Percentiles rank a stretch among this genome's conserved stretches.
Conservation (phyloP, 2,797 vertebrate genomes). For the Microchirus variegatus region DNA sequence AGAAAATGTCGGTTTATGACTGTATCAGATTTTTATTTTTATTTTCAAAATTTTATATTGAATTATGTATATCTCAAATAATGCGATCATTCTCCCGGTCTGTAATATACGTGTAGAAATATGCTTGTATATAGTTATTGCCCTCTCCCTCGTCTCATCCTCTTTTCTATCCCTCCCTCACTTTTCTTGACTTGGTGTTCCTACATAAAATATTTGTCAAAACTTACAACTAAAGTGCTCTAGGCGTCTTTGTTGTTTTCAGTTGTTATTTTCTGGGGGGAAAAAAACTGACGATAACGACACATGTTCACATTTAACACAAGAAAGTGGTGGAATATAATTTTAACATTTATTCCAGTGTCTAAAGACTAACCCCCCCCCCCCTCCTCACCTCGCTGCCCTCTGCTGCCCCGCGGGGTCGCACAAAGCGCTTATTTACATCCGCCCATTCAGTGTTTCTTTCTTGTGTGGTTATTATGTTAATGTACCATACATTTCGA, state of each 20-base stretch:
- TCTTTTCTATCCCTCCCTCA: slow-evolving; percentile 85
- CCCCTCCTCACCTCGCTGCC: slow-evolving; percentile 21
- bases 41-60: slow-evolving; percentile 99
- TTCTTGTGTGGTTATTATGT: slow-evolving; percentile 89
- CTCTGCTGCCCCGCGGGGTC: slow-evolving; percentile 80
- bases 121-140: slow-evolving; percentile 98
- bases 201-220: slow-evolving; percentile 91
- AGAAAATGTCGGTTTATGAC: slow-evolving; percentile 98
- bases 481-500: slow-evolving; percentile 92
- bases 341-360: slow-evolving; percentile 81
- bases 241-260: slow-evolving; percentile 79
- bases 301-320: slow-evolving; percentile 83
- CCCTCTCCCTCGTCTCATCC: slow-evolving; percentile 77
- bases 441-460: slow-evolving; percentile 82
- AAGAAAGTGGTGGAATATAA: slow-evolving; percentile 81
- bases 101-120: slow-evolving; percentile 99
- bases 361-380: slow-evolving; percentile 44
- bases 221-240: slow-evolving; percentile 83
- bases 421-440: slow-evolving; percentile 87
- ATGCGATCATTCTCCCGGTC: slow-evolving; percentile 97
- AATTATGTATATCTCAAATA: slow-evolving; percentile 99
- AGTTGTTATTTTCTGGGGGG: neutral
- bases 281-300: slow-evolving; percentile 56
- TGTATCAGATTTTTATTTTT: slow-evolving; percentile 99
- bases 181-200: slow-evolving; percentile 91